A percentile compares a stretch with the other conserved stretches of the same genome.
Evolutionary conservation across 2,797 vertebrate genomes (phyloP).

Genomic region (Lacerta viridis): DNA sequence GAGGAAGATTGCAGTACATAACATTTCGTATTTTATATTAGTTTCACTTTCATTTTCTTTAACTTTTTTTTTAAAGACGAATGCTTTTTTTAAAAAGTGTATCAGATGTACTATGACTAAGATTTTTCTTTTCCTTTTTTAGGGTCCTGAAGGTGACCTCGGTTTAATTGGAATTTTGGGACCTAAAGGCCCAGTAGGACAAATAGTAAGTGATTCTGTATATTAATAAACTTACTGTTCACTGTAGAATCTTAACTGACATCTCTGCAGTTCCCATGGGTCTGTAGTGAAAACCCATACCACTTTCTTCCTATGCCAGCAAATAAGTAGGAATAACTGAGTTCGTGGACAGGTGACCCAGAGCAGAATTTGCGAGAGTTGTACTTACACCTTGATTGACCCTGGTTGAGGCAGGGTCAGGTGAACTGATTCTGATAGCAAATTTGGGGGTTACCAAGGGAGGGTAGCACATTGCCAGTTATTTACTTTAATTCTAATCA

Average conservation of each 20-base stretch:
- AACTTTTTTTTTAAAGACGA: not conserved
- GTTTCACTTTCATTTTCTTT: not conserved
- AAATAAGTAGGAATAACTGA: not conserved
- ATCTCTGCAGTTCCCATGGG: not conserved
- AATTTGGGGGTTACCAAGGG: not conserved
- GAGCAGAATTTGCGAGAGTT: not conserved
- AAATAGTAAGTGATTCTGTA: constrained; percentile 84
- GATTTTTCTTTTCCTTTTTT: constrained; percentile 56
- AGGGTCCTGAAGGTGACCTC: constrained; percentile 92
- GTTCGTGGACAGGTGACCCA: not conserved
- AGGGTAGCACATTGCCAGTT: not conserved
- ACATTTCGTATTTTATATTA: constrained; percentile 15
- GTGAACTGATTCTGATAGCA: not conserved
- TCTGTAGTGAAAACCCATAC: not conserved
- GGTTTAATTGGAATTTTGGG: constrained; percentile 89
- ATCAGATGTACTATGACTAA: constrained; percentile 22
- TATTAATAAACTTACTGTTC: not conserved
- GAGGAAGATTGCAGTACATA: not conserved
- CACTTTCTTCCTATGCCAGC: not conserved
- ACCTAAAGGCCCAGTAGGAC: constrained; percentile 91
- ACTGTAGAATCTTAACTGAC: constrained; percentile 4
- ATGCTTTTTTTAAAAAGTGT: not conserved
- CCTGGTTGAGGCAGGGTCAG: not conserved
- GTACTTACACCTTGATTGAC: not conserved
- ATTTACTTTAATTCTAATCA: not conserved